These are phyloP conservation scores for Ataeniobius toweri DNA, from an alignment of 2,797 vertebrate species.

Conservation along the genomic window DNA sequence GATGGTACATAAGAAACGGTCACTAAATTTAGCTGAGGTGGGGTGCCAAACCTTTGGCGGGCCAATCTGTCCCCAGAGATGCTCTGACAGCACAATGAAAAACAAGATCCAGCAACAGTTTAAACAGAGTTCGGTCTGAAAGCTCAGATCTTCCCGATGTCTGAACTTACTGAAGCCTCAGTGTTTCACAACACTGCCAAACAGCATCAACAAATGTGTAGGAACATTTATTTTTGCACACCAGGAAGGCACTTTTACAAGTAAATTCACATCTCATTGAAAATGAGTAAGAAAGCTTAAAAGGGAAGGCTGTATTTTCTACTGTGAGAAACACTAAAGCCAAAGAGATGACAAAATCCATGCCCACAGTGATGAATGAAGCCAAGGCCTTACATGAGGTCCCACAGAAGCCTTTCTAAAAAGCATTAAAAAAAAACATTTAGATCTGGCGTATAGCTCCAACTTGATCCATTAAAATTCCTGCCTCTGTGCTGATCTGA, in stretches of 20 bases:
- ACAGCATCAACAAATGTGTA: constrained; percentile 13
- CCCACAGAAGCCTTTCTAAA: constrained; percentile 59
- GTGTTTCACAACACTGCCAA: constrained; percentile 15
- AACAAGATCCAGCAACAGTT: constrained; percentile 17
- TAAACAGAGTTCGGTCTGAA: constrained; percentile 5
- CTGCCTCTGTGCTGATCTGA: constrained; percentile 62
- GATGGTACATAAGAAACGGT: background rate
- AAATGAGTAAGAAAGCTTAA: constrained; percentile 37
- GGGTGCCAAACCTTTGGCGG: background rate
- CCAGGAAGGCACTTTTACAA: constrained; percentile 40
- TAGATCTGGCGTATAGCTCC: constrained; percentile 36
- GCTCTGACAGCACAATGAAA: background rate
- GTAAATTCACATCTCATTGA: constrained; percentile 25
- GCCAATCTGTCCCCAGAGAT: background rate
- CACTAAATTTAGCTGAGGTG: background rate
- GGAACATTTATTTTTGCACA: constrained; percentile 36
- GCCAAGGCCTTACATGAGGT: constrained; percentile 44
- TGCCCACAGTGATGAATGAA: constrained; percentile 62
- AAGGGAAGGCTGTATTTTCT: constrained; percentile 14
- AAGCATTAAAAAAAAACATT: constrained; percentile 58
- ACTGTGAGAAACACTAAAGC: constrained; percentile 59
- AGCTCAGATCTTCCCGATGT: constrained; percentile 4
- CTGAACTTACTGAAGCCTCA: constrained; percentile 24
- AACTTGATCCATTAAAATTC: constrained; percentile 69
- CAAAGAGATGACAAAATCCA: constrained; percentile 31